A percentile compares a stretch with the other conserved stretches of the same genome.
Evolutionary conservation across 2,113 vertebrate genomes (phyloP).

Genomic region (Ceyx margarethae): DNA sequence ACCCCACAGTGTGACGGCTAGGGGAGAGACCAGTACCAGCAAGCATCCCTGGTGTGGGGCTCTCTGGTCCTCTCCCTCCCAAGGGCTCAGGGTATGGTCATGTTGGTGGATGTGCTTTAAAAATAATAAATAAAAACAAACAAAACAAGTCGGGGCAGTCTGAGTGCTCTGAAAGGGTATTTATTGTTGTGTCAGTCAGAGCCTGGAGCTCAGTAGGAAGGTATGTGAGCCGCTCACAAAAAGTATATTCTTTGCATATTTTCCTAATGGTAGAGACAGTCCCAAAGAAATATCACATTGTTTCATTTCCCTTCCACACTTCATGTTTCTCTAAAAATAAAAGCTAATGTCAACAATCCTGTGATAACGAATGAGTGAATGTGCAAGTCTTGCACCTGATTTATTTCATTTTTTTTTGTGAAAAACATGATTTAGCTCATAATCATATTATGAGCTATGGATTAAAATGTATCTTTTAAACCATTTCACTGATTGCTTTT

Average conservation of each 20-base stretch:
- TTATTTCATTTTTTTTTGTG: not conserved
- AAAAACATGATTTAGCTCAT: not conserved
- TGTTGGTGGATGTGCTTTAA: fast-evolving
- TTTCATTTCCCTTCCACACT: constrained; percentile 4
- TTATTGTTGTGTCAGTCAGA: not conserved
- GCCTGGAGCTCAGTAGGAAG: not conserved
- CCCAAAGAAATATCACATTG: not conserved
- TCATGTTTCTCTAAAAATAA: not conserved
- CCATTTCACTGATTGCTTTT: not conserved
- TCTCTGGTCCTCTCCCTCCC: not conserved
- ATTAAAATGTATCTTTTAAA: not conserved
- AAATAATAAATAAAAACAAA: not conserved
- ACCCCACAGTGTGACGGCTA: not conserved
- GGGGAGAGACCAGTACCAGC: not conserved
- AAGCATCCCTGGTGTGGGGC: not conserved
- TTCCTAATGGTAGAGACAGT: not conserved
- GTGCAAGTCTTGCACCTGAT: not conserved
- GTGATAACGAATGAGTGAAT: not conserved
- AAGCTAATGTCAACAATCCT: constrained; percentile 1
- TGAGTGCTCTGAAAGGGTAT: not conserved
- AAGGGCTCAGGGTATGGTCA: not conserved
- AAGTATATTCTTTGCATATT: not conserved
- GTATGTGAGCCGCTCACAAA: not conserved
- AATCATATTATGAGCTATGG: not conserved
- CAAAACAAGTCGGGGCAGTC: not conserved